Evolutionary conservation across 2,797 vertebrate species (phyloP).

Genomic region (Oophaga sylvatica): DNA sequence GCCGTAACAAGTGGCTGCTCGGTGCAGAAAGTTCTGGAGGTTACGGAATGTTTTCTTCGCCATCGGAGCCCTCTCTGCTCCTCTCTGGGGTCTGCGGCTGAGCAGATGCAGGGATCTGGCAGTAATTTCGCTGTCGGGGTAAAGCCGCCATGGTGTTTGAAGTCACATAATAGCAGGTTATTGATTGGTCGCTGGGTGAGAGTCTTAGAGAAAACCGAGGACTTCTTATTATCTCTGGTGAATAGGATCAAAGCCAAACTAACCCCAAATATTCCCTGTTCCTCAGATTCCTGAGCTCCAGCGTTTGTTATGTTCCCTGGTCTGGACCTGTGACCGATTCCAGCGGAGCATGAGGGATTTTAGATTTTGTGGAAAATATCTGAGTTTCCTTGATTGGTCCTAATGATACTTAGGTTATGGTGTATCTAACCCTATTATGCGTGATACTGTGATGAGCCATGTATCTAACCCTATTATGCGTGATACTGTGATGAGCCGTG

Average conservation of each 20-base stretch:
- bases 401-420: no score
- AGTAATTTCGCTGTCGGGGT: slow-evolving; percentile 2
- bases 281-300: background rate
- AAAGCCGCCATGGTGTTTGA: slow-evolving; percentile 20
- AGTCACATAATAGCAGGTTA: slow-evolving; percentile 41
- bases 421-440: no score
- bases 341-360: background rate
- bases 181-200: slow-evolving; percentile 43
- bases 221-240: slow-evolving; percentile 35
- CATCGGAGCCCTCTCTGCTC: slow-evolving; percentile 17
- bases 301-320: background rate
- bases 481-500: no score
- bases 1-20: background rate
- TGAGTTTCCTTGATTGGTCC: no score
- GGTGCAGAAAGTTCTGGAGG: background rate
- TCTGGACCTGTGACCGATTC: background rate
- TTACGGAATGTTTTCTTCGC: slow-evolving; percentile 50
- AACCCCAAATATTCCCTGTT: slow-evolving; percentile 36
- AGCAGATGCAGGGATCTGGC: slow-evolving; percentile 44
- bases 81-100: background rate
- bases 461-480: no score
- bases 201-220: background rate
- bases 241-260: slow-evolving; percentile 10
- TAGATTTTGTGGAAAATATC: no score
- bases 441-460: no score